These are phyloP conservation scores for Polylopha cassiicola DNA, from an alignment of 2,888 invertebrate species.

Conservation along the genomic window DNA sequence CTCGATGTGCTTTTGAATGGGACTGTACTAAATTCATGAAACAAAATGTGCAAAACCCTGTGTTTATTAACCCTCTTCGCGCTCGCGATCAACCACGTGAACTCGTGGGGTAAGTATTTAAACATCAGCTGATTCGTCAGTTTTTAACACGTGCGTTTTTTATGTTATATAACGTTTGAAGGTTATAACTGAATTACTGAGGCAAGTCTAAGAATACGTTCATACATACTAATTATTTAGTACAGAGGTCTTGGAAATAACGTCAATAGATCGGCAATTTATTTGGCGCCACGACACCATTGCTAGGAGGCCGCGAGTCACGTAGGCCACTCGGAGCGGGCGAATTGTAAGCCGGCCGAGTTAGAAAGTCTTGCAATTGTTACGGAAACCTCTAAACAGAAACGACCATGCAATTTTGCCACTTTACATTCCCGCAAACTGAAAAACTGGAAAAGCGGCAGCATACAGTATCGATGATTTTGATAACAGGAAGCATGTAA, in stretches of 20 bases:
- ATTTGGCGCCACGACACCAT: slow-evolving; percentile 73
- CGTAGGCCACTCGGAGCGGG: slow-evolving; percentile 67
- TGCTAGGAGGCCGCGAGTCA: slow-evolving; percentile 66
- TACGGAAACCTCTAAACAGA: slow-evolving; percentile 1
- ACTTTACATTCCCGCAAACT: slow-evolving; percentile 43
- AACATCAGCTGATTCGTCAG: slow-evolving; percentile 62
- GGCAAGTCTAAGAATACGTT: slow-evolving; percentile 6
- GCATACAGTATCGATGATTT: slow-evolving; percentile 13
- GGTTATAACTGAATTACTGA: slow-evolving; percentile 22
- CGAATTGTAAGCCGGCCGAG: slow-evolving; percentile 42
- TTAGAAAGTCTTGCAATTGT: slow-evolving; percentile 32
- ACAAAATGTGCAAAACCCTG: slow-evolving; percentile 63
- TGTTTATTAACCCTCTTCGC: slow-evolving; percentile 50
- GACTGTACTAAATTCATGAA: slow-evolving; percentile 51
- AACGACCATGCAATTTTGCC: slow-evolving; percentile 29
- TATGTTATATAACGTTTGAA: slow-evolving; percentile 53
- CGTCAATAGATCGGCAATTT: slow-evolving; percentile 68
- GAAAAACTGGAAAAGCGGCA: slow-evolving; percentile 33
- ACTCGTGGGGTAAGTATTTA: slow-evolving; percentile 66
- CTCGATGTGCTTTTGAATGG: slow-evolving; percentile 58
- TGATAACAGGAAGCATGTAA: slow-evolving; percentile 17
- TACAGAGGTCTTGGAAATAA: slow-evolving; percentile 25
- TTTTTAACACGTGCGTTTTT: slow-evolving; percentile 57
- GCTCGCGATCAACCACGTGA: slow-evolving; percentile 46
- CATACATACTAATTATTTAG: slow-evolving; percentile 2